Evolutionary conservation across 1,140 invertebrate species (phyloP), one percentile per base, ranked within the genome.

Genomic region (Helicorthomorpha holstii): DNA sequence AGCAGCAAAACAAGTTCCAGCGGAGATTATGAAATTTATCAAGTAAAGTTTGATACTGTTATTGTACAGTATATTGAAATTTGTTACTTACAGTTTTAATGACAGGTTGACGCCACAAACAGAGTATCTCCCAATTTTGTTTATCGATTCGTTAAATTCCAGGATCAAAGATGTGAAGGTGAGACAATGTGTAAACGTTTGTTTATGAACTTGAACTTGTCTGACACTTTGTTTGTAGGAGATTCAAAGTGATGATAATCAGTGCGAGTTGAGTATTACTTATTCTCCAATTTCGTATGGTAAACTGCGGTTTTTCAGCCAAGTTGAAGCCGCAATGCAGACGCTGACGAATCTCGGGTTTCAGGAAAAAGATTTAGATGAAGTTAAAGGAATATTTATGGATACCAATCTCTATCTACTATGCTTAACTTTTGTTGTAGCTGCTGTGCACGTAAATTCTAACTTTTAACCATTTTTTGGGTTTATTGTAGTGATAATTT

Each of bases 401-500:
- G 93, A 98, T 61, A 96, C 91, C 1, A 97, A 95, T 69, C 71
- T 97, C 12, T 90, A 89, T 66, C 73, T 98, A 46, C 67, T 98
- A n/a, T 81, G 83, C 57, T 74, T 84, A 27, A 98, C 93, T n/a
- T 78, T 98, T 58, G 73, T 89, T 57, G 84, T 98, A 54, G 83
- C 90, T 43, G 82, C 85, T 53, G 74, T 93, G 60, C 94, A 98
- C 79, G 90, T 95, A 75, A n/a, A n/a, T n/a, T n/a, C n/a, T n/a
- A n/a, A n/a, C n/a, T n/a, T n/a, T n/a, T n/a, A 16, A 46, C 19
- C 44, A 21, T 19, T 7, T 12, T n/a, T 29, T 2, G 16, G n/a
- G n/a, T n/a, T n/a, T n/a, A n/a, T n/a, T n/a, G n/a, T n/a, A n/a
- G n/a, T n/a, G n/a, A n/a, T n/a, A n/a, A n/a, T n/a, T n/a, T n/a